Evolutionary conservation across 2,888 invertebrate genomes (phyloP), one percentile per base, ranked within the genome.

Genomic region (Thyatira batis): DNA sequence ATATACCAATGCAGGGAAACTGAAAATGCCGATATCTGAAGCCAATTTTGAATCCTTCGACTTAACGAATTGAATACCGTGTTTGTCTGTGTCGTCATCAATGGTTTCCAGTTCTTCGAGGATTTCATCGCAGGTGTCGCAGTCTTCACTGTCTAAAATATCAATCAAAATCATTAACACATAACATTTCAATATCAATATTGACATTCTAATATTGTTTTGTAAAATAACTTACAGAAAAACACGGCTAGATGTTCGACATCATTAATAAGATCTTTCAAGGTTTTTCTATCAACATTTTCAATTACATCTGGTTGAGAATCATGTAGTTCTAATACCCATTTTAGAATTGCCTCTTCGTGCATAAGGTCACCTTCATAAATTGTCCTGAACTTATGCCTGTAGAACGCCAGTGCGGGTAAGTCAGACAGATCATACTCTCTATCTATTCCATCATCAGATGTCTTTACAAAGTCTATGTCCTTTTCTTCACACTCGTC

Each of bases 1-100:
- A 87, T 97, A 98, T 51, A 98, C 97, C 70, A 98, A 92, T 58
- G 97, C 97, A 61, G 98, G 98, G 81, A 98, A 97, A 76, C 97
- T 96, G 89, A 97, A 97, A 79, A 98, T 97, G 64, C 98, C 97
- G 75, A 98, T 96, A 87, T 98, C 97, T 49, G 97, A 95, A 1
- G 98, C 98, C 61, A 97, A 87, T 80, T 97, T 97, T 0, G 96
- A 94, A 84, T 98, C 98, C 80, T 96, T 97, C 2, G 97, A 97
- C 81, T 98, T 98, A 33, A 98, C 97, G 85, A 98, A 98, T 85
- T 98, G 97, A 73, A 98, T 98, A 50, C 97, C 97, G 74, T 97
- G 96, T 78, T 97, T 95, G 75, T 98, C 98, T 5, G 98, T 97
- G 72, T 98, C 98, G 78, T 97, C 97, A 77, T 97, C 97, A 71